Evolutionary conservation across 2,888 invertebrate genomes (phyloP).

Genomic region (Anaspis maculata): DNA sequence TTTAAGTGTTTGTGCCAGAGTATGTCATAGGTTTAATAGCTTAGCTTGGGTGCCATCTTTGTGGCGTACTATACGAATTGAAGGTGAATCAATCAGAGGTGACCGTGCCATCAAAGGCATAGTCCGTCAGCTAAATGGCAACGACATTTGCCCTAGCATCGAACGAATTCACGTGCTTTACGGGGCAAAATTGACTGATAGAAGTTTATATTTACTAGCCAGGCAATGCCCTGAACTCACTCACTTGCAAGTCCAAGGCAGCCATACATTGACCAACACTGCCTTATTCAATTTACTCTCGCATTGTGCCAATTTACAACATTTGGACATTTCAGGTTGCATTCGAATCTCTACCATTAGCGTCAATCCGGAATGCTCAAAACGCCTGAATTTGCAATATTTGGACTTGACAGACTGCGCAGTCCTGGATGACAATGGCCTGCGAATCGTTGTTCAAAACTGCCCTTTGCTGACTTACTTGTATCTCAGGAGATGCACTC

Average conservation of each 20-base stretch:
- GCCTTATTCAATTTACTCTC: conserved; percentile 72
- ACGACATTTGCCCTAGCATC: conserved; percentile 54
- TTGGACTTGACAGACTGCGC: conserved; percentile 87
- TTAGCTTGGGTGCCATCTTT: conserved; percentile 70
- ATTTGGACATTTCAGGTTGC: conserved; percentile 79
- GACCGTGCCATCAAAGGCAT: conserved; percentile 59
- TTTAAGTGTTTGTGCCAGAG: conserved; percentile 64
- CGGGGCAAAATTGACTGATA: conserved; percentile 66
- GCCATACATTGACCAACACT: conserved; percentile 65
- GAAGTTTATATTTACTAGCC: conserved; percentile 66
- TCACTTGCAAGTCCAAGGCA: conserved; percentile 70
- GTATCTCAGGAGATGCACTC: conserved; percentile 79
- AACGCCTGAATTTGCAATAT: conserved; percentile 71
- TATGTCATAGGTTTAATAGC: conserved; percentile 67
- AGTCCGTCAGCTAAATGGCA: conserved; percentile 54
- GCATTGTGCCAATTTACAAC: conserved; percentile 71
- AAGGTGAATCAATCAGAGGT: conserved; percentile 52
- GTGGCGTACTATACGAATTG: conserved; percentile 61
- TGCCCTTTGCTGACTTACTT: conserved; percentile 82
- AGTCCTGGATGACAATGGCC: conserved; percentile 73
- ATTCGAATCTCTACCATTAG: conserved; percentile 71
- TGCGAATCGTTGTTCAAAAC: conserved; percentile 75
- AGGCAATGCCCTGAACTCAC: conserved; percentile 75
- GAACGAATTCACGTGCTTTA: conserved; percentile 59
- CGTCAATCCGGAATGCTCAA: conserved; percentile 55